Conservation (phyloP, 2,113 vertebrate genomes). For the Mobula hypostoma region DNA sequence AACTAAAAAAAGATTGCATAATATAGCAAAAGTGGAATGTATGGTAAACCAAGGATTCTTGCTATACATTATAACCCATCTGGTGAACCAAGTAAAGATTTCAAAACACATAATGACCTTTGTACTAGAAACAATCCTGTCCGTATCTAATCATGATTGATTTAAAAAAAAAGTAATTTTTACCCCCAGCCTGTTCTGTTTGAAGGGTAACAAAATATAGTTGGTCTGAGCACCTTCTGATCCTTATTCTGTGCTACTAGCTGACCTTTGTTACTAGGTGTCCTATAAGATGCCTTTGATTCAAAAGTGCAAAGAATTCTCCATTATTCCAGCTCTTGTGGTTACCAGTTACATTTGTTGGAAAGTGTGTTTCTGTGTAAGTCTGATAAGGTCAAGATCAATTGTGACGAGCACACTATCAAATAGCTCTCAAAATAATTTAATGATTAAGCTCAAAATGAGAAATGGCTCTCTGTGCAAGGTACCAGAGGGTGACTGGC, state of each 20-base stretch:
- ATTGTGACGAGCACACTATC: not conserved
- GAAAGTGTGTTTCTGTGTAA: not conserved
- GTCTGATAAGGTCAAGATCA: not conserved
- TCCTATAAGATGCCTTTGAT: not conserved
- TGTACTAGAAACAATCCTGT: not conserved
- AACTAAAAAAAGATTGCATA: not conserved
- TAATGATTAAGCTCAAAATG: not conserved
- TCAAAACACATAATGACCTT: not conserved
- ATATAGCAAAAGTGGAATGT: not conserved
- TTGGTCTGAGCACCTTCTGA: not conserved
- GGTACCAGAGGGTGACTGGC: not conserved
- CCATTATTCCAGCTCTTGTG: not conserved
- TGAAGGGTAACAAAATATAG: not conserved
- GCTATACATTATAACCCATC: not conserved
- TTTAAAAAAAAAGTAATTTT: not conserved
- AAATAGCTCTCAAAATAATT: not conserved
- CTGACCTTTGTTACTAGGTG: not conserved
- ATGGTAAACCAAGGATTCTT: not conserved
- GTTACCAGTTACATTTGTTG: not conserved
- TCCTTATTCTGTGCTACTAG: not conserved
- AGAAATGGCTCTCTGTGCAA: not conserved
- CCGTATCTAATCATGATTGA: not conserved
- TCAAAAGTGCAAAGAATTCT: not conserved
- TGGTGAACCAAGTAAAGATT: not conserved
- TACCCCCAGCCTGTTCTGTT: not conserved